Base-by-base conservation (phyloP, 2,113 vertebrate species). In the Arothron firmamentum region DNA sequence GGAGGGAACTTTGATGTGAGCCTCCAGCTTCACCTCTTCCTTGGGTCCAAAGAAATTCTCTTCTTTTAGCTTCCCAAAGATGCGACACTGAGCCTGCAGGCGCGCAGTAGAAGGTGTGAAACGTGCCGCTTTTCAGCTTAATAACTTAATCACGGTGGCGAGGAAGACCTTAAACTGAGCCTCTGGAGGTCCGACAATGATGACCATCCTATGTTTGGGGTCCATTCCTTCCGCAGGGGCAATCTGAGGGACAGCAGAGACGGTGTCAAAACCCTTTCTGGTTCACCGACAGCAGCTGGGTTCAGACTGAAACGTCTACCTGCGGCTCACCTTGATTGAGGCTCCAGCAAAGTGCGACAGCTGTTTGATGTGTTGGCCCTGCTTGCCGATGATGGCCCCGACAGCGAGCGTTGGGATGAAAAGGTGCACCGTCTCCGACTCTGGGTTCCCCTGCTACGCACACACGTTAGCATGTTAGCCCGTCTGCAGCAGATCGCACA, bases 21-120 rank as follows among this genome's bases (percentile, higher is more conserved):
- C 95, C 86, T 98, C 96, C 82, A 98, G 92, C 88, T 98, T 98
- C 73, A 99, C 96, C 83, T 98, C 97, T 84, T 99, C 96, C 72
- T 98, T 98, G 81, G 96, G 96, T 80, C 96, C 96, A 85, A 99
- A 98, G 85, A 98, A 98, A 80, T 99, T 98, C 90, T 98, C 96
- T 89, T 98, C 96, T 85, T 98, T 98, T 79, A 98, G 92, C 86
- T 97, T 97, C 52, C 94, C 91, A 83, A 96, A 97, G 65, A 97
- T 94, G 72, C 95, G 93, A 84, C 95, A 94, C 88, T 97, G 95
- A 88, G 94, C 94, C 95, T 97, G 79, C 8, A 79, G 70, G 51
- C 15, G 1, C 15, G 67, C 12, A 55, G 5, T 14, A 51, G 31
- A 57, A 6, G 64, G 64, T 60, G 70, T 3, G 21, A 46, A 46